phyloP scores from a whole-genome alignment of 2,888 invertebrate species.

The Cerastis rubricosa region DNA sequence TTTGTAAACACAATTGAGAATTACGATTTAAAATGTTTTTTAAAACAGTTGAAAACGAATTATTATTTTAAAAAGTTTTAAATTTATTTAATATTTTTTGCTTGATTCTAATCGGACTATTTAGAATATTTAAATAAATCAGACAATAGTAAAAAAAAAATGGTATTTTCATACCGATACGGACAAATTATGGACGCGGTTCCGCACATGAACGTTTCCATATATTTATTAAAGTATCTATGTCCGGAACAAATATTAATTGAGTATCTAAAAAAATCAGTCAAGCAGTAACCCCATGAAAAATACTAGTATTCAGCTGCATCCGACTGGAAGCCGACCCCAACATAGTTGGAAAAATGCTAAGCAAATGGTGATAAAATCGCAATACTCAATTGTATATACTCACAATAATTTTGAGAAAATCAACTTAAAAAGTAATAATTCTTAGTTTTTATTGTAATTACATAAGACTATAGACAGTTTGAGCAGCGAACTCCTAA shows the following conservation, averaged over 20 bases:
- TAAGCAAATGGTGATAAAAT: background rate
- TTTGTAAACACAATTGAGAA: conserved; percentile 20
- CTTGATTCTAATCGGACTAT: too few species aligned
- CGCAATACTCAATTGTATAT: conserved; percentile 21
- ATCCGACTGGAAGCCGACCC: background rate
- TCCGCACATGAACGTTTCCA: background rate
- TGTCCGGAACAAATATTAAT: background rate
- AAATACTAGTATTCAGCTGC: background rate
- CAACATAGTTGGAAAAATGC: background rate
- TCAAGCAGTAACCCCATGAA: background rate
- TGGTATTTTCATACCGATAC: background rate
- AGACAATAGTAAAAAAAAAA: background rate
- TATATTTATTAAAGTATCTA: background rate
- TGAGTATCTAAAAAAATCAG: background rate
- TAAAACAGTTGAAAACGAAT: background rate
- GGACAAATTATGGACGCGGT: background rate
- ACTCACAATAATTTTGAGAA: conserved; percentile 50
- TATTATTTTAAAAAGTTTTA: too few species aligned
- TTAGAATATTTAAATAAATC: too few species aligned
- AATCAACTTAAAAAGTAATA: conserved; percentile 46
- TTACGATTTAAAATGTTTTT: background rate
- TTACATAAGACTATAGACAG: conserved; percentile 20
- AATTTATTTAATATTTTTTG: too few species aligned
- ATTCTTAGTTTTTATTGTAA: conserved; percentile 51
- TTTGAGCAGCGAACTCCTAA: conserved; percentile 3